These are phyloP conservation scores for Nasua narica DNA, from an alignment of 2,797 vertebrate genomes.

Conservation along the genomic window DNA sequence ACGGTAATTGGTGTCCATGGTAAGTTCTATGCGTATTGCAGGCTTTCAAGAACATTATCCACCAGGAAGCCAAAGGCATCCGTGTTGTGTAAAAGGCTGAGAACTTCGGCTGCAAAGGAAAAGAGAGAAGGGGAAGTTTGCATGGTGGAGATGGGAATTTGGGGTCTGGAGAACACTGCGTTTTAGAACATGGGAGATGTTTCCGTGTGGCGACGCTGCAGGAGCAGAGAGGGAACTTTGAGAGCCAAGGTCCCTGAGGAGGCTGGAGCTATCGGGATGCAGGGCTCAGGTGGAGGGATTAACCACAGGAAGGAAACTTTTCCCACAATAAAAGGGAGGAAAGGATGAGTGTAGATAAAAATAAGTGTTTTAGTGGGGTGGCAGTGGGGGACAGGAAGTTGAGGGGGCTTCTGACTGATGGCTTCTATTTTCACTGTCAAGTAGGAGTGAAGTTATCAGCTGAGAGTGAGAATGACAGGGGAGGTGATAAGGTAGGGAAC, in stretches of 20 bases:
- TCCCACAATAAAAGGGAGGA: constrained; percentile 52
- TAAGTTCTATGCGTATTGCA: neutral
- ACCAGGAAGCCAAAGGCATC: neutral
- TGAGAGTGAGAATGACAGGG: neutral
- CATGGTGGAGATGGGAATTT: neutral
- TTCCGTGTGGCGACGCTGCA: neutral
- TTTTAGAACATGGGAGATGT: neutral
- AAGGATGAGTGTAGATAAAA: constrained; percentile 63
- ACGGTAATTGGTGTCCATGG: neutral
- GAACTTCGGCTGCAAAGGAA: neutral
- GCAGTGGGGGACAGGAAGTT: constrained; percentile 53
- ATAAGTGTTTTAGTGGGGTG: constrained; percentile 56
- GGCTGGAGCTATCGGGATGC: constrained; percentile 21
- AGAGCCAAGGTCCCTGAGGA: neutral
- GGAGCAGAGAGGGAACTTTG: neutral
- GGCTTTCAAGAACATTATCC: neutral
- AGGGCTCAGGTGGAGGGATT: constrained; percentile 69
- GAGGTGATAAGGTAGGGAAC: constrained; percentile 41
- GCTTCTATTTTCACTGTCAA: constrained; percentile 65
- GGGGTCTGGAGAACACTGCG: neutral
- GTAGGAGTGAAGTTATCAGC: constrained; percentile 64
- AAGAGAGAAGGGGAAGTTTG: neutral
- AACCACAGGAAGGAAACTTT: constrained; percentile 68
- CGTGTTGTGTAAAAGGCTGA: neutral
- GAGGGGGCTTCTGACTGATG: constrained; percentile 37